These are phyloP conservation scores for Beroe forskalii DNA, from an alignment of 37 sponge, comb jelly and placozoan genomes.

Conservation along the genomic window DNA sequence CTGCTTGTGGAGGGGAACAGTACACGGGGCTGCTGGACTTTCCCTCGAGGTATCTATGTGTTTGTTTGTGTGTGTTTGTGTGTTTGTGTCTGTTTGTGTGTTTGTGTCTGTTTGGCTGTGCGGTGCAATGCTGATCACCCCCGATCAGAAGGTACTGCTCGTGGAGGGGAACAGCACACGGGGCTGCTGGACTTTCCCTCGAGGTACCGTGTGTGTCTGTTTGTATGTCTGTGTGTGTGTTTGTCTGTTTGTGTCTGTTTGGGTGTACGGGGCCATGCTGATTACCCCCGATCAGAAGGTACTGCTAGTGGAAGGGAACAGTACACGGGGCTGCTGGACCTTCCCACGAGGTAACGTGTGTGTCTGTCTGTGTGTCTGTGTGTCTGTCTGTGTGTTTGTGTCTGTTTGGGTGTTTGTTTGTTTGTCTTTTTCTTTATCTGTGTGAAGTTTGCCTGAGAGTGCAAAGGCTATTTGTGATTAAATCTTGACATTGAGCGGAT, in stretches of 20 bases:
- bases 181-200: slow-evolving; percentile 30
- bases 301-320: slow-evolving; percentile 38
- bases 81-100: no score
- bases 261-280: slow-evolving; percentile 42
- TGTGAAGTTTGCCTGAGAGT: no score
- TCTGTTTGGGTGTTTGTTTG: no score
- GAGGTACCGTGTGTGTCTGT: no score
- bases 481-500: no score
- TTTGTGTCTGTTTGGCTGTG: no score
- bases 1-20: slow-evolving; percentile 50
- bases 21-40: slow-evolving; percentile 19
- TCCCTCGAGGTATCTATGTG: slow-evolving; percentile 44
- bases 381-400: no score
- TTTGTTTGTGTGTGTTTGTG: no score
- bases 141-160: neutral
- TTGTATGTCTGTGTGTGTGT: no score
- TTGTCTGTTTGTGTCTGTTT: no score
- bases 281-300: neutral
- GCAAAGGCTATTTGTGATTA: no score
- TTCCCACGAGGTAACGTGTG: slow-evolving; percentile 12
- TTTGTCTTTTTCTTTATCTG: no score
- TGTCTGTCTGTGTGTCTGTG: neutral
- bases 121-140: slow-evolving; percentile 21
- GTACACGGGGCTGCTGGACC: slow-evolving; percentile 22
- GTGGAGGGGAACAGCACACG: slow-evolving; percentile 47